Base-by-base conservation (phyloP, 2,113 vertebrate species). In the Hystrix cristata region DNA sequence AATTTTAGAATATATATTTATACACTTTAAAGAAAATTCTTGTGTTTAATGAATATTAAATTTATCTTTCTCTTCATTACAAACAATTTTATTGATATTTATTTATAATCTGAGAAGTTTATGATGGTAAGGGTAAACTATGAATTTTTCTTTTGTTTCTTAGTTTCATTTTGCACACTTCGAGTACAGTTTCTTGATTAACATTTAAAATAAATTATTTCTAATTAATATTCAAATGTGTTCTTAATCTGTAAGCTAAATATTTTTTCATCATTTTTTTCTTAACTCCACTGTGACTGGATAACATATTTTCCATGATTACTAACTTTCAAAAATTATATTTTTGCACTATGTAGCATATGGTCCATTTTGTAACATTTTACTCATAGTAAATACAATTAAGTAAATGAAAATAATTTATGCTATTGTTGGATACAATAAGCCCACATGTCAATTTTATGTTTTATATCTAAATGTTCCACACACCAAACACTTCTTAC, bases 101-200 rank as follows among this genome's bases (percentile, higher is more conserved):
- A 79, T 65, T 78, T 64, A 23, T 25, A 46, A 65, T 51, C 27
- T 78, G 18, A 13, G 19, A 65, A 65, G 27, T 19, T 16, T 0
- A 12, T 7, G 12, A 0, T 65, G 4, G 1, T 48, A 51, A 51
- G 7, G 0, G 3, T 29, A 53, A 27, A 31, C 2, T 57, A 14
- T 71, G 53, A 48, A 23, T 27, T 51, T 91, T 92, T 59, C 43
- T 53, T 74, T 74, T 34, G 14, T 3, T 7, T 83, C 43, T 84
- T 84, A 72, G 72, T 51, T 34, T 60, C 5, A n/a, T 34, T 19
- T 18, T 38, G 38, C 51, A 31, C 4, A 59, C 27, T 16, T 43
- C 43, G 3, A 38, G n/a, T 43, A 43, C 10, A 38, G 6, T 16
- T 81, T 46, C 18, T 71, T 82, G 7, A 82, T 81, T 48, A 59